Evolutionary conservation across 1,140 invertebrate genomes (phyloP).

Genomic region (Drosophila murphyi): DNA sequence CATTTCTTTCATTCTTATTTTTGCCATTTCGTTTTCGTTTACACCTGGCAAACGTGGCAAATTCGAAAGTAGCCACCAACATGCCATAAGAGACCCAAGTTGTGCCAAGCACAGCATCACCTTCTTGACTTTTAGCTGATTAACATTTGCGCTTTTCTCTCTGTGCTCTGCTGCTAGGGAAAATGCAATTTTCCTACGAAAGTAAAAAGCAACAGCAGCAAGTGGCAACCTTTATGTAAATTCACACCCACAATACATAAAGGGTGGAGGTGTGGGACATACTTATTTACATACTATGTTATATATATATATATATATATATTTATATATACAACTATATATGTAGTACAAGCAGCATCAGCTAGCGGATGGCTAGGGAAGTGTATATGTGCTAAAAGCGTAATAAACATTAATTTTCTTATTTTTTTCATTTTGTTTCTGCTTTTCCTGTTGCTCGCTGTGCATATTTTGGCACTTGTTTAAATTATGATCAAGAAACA

Average conservation of each 20-base stretch:
- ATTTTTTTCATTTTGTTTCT: constrained; percentile 43
- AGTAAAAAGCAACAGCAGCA: constrained; percentile 53
- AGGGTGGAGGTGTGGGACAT: constrained; percentile 5
- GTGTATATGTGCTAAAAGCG: constrained; percentile 80
- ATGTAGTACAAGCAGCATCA: neutral
- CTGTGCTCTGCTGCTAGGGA: constrained; percentile 39
- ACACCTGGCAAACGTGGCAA: constrained; percentile 40
- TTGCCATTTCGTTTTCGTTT: constrained; percentile 11
- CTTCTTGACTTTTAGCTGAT: constrained; percentile 78
- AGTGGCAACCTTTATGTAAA: constrained; percentile 78
- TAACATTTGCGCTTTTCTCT: constrained; percentile 66
- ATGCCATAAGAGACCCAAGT: neutral
- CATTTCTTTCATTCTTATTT: constrained; percentile 65
- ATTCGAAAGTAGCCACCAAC: constrained; percentile 13
- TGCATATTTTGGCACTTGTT: constrained; percentile 53
- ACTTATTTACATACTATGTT: neutral
- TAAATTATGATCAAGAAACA: constrained; percentile 55
- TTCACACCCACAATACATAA: constrained; percentile 57
- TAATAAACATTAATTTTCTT: constrained; percentile 81
- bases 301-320: constrained; percentile 17
- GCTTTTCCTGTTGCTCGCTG: constrained; percentile 13
- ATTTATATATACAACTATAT: too few relatives aligned
- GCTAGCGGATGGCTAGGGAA: constrained; percentile 43
- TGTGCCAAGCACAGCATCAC: constrained; percentile 27
- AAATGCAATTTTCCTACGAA: constrained; percentile 74